A percentile compares a stretch with the other conserved stretches of the same genome.
phyloP scores from a whole-genome alignment of 2,797 vertebrate species.

The Phataginus tetradactyla region DNA sequence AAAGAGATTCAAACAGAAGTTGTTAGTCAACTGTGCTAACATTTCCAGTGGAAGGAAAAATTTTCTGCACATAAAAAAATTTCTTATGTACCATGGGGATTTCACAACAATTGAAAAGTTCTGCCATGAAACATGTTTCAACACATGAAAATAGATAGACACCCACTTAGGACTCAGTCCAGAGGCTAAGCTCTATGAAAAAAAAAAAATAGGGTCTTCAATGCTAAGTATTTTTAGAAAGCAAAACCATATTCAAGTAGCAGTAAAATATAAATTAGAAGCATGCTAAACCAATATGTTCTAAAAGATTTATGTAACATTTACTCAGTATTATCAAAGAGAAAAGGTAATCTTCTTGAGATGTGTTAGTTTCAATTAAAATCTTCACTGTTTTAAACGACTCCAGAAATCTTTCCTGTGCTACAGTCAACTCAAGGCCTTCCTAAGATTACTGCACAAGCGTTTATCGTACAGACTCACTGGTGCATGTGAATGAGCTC shows the following conservation, averaged over 20 bases:
- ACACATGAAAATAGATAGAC: constrained; percentile 45
- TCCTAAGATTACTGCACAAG: constrained; percentile 40
- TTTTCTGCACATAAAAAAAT: constrained; percentile 35
- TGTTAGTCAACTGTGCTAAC: constrained; percentile 58
- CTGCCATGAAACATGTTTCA: constrained; percentile 60
- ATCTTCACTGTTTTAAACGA: constrained; percentile 58
- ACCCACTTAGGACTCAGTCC: constrained; percentile 37
- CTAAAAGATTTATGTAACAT: constrained; percentile 68
- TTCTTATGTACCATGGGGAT: constrained; percentile 55
- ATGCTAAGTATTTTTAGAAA: constrained; percentile 43
- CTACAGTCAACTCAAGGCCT: constrained; percentile 23
- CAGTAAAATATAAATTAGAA: constrained; percentile 67
- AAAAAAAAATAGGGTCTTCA: constrained; percentile 19
- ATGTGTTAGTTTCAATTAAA: constrained; percentile 67
- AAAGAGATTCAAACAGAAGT: constrained; percentile 66
- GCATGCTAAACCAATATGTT: constrained; percentile 56
- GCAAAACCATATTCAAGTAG: constrained; percentile 49
- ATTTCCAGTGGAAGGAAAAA: constrained; percentile 64
- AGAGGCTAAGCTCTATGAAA: background rate
- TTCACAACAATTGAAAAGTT: constrained; percentile 70
- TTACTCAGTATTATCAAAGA: constrained; percentile 58
- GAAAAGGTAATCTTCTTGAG: constrained; percentile 58
- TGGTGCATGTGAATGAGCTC: background rate
- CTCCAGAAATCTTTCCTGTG: constrained; percentile 36
- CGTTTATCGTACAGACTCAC: background rate